A percentile compares a stretch with the other conserved stretches of the same genome.
Conservation (phyloP, 2,888 invertebrate genomes). For the Horisme vitalbata region DNA sequence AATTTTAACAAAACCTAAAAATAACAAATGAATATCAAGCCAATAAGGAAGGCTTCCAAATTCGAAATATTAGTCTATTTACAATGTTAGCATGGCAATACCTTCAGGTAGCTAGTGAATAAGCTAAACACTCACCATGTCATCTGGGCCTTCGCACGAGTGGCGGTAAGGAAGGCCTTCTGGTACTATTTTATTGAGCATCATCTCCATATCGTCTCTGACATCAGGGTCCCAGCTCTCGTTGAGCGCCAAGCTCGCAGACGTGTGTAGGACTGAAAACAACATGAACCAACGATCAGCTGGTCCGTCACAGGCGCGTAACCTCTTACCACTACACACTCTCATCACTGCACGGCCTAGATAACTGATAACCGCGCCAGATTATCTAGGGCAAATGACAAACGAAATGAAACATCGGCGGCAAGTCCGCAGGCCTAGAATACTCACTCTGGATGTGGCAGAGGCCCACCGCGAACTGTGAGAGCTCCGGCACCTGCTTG, state of each 20-base stretch:
- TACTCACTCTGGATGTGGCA: constrained; percentile 98
- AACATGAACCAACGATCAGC: constrained; percentile 62
- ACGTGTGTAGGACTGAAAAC: constrained; percentile 97
- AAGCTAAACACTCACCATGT: constrained; percentile 89
- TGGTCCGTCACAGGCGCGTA: constrained; percentile 38
- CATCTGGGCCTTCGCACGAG: constrained; percentile 98
- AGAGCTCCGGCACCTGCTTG: constrained; percentile 96
- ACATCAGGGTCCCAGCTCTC: constrained; percentile 99
- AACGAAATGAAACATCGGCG: constrained; percentile 67
- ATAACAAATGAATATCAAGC: constrained; percentile 15
- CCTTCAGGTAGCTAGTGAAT: constrained; percentile 1
- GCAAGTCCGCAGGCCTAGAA: constrained; percentile 56
- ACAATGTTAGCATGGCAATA: too few species aligned
- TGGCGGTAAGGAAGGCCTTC: constrained; percentile 98
- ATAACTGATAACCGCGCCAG: constrained; percentile 44
- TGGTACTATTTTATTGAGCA: constrained; percentile 99
- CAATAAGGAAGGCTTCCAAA: neutral
- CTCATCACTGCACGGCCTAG: constrained; percentile 30
- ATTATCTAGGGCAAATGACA: constrained; percentile 59
- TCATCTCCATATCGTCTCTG: constrained; percentile 99
- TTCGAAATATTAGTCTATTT: too few species aligned
- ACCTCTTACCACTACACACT: constrained; percentile 34
- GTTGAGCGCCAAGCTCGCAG: constrained; percentile 97
- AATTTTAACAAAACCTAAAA: constrained; percentile 1
- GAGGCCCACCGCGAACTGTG: constrained; percentile 96